Evolutionary conservation across 2,888 invertebrate genomes (phyloP).

Genomic region (Lissonota sp.): DNA sequence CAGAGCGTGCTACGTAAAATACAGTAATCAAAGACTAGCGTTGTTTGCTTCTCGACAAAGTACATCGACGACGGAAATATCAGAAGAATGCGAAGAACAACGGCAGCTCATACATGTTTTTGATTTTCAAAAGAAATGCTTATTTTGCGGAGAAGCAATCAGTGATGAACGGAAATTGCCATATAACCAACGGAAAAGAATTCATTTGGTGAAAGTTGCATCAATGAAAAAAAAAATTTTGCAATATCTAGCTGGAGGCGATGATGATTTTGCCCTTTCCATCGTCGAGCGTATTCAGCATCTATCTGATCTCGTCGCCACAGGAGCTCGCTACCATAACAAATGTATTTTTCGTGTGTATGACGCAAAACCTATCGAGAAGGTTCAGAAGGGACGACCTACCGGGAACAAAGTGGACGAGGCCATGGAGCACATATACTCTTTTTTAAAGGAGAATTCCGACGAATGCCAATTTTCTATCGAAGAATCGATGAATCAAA

Average conservation of each 20-base stretch:
- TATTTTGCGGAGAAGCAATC: neutral
- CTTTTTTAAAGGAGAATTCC: conserved; percentile 53
- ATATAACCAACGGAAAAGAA: neutral
- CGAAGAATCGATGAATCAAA: conserved; percentile 58
- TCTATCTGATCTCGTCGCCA: neutral
- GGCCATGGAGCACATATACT: conserved; percentile 64
- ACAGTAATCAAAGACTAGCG: conserved; percentile 2
- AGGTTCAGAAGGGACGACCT: neutral
- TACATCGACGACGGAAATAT: conserved; percentile 7
- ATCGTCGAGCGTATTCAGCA: conserved; percentile 1
- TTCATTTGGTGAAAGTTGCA: too few species aligned
- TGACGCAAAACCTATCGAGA: neutral
- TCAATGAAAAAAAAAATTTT: too few species aligned
- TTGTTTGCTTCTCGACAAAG: conserved; percentile 21
- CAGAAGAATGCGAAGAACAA: conserved; percentile 22
- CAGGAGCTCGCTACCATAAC: neutral
- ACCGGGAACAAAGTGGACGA: conserved; percentile 37
- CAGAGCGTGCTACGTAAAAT: conserved; percentile 17
- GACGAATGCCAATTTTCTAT: conserved; percentile 68
- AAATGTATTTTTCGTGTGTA: neutral
- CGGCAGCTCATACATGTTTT: neutral
- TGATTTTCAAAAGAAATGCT: conserved; percentile 2
- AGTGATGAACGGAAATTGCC: neutral
- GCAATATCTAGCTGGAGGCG: too few species aligned
- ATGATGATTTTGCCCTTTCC: neutral